Conservation (phyloP, 1,140 invertebrate species). For the Aleiodes sp. region DNA sequence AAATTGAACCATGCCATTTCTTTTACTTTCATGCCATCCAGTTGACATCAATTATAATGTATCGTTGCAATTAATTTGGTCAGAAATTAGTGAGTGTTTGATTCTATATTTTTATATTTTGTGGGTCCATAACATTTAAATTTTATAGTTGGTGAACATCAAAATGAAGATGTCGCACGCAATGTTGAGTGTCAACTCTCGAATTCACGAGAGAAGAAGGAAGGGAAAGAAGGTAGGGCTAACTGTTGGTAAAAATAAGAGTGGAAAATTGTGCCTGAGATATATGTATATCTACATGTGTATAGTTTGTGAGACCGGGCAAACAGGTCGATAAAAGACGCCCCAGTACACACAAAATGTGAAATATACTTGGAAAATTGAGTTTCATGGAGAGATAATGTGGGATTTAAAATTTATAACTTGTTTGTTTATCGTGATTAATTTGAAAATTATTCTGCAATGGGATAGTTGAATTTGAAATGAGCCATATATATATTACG, state of each 20-base stretch:
- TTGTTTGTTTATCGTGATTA: not conserved
- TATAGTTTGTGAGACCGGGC: not conserved
- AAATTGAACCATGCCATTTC: no score
- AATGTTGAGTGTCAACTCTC: not conserved
- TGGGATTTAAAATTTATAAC: not conserved
- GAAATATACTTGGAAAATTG: not conserved
- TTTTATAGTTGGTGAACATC: conserved; percentile 22
- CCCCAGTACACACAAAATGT: not conserved
- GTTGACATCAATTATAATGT: no score
- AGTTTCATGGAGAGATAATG: not conserved
- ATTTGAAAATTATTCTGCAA: not conserved
- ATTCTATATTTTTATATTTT: not conserved
- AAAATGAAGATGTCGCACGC: conserved; percentile 23
- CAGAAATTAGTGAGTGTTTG: not conserved
- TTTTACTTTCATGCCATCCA: no score
- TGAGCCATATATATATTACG: no score
- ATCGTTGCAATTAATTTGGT: not conserved
- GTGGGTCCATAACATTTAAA: conserved; percentile 14
- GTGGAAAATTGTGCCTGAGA: not conserved
- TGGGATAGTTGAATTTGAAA: no score
- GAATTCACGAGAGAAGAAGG: not conserved
- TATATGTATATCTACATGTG: no score
- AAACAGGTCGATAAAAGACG: conserved; percentile 5
- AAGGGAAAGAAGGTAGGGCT: not conserved
- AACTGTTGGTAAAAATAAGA: not conserved